Evolutionary conservation across 2,888 invertebrate species (phyloP).

Genomic region (Chloromyia formosa): DNA sequence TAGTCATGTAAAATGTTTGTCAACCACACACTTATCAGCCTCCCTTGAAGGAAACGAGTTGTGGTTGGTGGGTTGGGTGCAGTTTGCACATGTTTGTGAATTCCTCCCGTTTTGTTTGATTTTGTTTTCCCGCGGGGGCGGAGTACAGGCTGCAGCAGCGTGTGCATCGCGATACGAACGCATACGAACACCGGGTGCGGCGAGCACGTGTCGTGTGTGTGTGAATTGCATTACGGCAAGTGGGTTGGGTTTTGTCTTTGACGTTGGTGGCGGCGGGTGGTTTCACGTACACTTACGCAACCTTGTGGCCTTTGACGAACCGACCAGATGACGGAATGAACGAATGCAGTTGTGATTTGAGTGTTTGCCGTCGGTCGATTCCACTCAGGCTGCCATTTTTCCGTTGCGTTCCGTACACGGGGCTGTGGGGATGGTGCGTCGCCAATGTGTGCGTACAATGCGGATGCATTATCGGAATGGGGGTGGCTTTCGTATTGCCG

Average conservation of each 20-base stretch:
- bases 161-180: conserved; percentile 34
- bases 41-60: not conserved
- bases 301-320: not conserved
- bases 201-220: conserved; percentile 39
- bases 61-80: conserved; percentile 34
- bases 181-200: conserved; percentile 18
- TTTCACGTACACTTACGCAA: conserved; percentile 23
- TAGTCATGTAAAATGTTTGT: not conserved
- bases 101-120: not conserved
- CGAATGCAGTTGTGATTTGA: conserved; percentile 34
- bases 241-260: conserved; percentile 35
- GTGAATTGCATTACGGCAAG: conserved; percentile 37
- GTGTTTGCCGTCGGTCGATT: conserved; percentile 32
- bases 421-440: conserved; percentile 5
- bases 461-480: conserved; percentile 29
- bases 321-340: conserved; percentile 2
- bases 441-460: conserved; percentile 27
- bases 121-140: not conserved
- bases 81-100: not conserved
- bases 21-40: not conserved
- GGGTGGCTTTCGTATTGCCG: conserved; percentile 23
- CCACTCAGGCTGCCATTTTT: conserved; percentile 38
- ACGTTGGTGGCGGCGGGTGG: conserved; percentile 28
- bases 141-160: not conserved
- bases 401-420: conserved; percentile 15